These are phyloP conservation scores for Carapus acus DNA, from an alignment of 2,797 vertebrate species.

Conservation along the genomic window DNA sequence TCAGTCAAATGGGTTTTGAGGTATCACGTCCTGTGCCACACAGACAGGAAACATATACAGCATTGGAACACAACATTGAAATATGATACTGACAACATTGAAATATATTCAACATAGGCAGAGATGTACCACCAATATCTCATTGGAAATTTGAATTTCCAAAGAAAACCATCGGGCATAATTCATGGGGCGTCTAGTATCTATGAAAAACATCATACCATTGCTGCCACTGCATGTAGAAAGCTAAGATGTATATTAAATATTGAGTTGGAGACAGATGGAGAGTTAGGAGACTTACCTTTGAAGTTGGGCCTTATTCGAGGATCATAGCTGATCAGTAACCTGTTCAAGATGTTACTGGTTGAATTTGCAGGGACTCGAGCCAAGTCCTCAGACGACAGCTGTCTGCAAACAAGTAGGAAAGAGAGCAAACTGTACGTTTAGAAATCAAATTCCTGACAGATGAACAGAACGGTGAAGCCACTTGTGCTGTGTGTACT, in stretches of 20 bases:
- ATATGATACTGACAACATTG: too few species aligned
- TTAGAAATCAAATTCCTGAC: constrained; percentile 53
- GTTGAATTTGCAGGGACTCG: constrained; percentile 92
- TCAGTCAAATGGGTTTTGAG: too few species aligned
- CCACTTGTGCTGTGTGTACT: constrained; percentile 29
- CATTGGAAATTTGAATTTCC: too few species aligned
- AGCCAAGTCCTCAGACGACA: constrained; percentile 91
- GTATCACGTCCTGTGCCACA: too few species aligned
- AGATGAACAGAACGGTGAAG: constrained; percentile 35
- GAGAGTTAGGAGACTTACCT: constrained; percentile 71
- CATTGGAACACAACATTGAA: too few species aligned
- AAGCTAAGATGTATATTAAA: constrained; percentile 28
- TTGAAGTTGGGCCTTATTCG: constrained; percentile 99
- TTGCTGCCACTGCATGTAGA: constrained; percentile 29
- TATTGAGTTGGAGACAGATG: constrained; percentile 36
- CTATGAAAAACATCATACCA: too few species aligned
- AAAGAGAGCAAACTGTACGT: constrained; percentile 34
- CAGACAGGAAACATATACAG: too few species aligned
- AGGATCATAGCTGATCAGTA: constrained; percentile 92
- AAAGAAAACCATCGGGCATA: too few species aligned
- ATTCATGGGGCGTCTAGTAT: too few species aligned
- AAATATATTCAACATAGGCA: too few species aligned
- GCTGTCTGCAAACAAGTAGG: constrained; percentile 74
- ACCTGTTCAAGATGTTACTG: constrained; percentile 95
- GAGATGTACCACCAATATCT: too few species aligned